Conservation (phyloP, 2,113 vertebrate genomes). For the Leuciscus idus region DNA sequence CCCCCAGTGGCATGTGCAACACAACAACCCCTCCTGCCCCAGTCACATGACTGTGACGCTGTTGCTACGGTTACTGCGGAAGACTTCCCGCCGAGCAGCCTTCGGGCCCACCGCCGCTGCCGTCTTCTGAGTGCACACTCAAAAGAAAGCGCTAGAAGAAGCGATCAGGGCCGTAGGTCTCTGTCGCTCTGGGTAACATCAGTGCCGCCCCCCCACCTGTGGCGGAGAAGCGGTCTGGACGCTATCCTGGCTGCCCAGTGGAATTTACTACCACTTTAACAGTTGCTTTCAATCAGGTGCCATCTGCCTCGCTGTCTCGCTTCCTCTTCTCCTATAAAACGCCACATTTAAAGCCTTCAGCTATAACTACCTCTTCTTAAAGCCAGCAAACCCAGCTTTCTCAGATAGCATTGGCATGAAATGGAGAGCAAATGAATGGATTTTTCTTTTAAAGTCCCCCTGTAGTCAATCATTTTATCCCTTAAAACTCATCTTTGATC, state of each 20-base stretch:
- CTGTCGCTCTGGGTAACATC: constrained; percentile 48
- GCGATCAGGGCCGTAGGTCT: constrained; percentile 61
- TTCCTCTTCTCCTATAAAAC: constrained; percentile 18
- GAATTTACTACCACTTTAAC: constrained; percentile 43
- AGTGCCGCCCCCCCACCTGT: constrained; percentile 35
- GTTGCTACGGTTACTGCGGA: constrained; percentile 76
- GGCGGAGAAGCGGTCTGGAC: constrained; percentile 24
- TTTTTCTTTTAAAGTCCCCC: background rate
- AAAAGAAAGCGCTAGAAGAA: constrained; percentile 35
- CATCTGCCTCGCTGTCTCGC: background rate
- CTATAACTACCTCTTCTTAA: background rate
- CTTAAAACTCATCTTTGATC: too few species aligned
- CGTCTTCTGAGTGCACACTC: background rate
- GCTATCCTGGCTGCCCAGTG: background rate
- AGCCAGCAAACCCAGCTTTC: background rate
- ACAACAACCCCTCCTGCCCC: constrained; percentile 46
- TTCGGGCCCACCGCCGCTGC: constrained; percentile 52
- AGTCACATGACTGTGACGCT: constrained; percentile 70
- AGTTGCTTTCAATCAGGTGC: background rate
- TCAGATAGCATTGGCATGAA: background rate
- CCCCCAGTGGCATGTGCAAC: constrained; percentile 63
- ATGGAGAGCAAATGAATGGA: background rate
- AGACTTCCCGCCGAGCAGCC: constrained; percentile 63
- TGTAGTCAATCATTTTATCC: too few species aligned
- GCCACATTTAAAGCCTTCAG: constrained; percentile 11